Evolutionary conservation across 92 coral and sea anemone genomes (phyloP), one percentile per base, ranked within the genome.

Genomic region (Hydrozoanthus gracilis): DNA sequence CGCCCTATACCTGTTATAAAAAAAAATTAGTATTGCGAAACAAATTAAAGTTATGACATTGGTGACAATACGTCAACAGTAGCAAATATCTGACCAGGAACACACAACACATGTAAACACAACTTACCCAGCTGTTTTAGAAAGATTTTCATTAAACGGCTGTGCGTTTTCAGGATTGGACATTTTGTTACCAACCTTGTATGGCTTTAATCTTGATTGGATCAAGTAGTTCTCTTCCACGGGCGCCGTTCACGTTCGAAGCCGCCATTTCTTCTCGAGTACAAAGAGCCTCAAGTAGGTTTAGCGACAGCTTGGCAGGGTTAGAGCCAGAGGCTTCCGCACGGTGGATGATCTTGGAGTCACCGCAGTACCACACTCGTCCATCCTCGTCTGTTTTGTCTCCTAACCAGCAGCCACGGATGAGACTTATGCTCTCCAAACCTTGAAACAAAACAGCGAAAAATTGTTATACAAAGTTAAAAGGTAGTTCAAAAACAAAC

Each of bases 211-310:
- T 96, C 88, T 96, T 96, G 88, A 93, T 85, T 15, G 99, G 98
- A 60, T 96, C 94, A 46, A 96, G 93, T 82, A 95, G 76, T 10
- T 96, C 98, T 51, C 94, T 89, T 7, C 99, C 99, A 61, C 99
- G 95, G 5, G 98, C 98, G 18, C 99, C 99, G 51, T 92, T 90
- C 52, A 96, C 95, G 52, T 96, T 96, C 55, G 99, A 96, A 4
- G 99, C 95, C 3, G 98, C 98, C 98, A 96, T 96, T 79, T 96
- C 98, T 4, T 92, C 98, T 73, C 98, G 76, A 44, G 92, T 93
- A 58, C 90, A 96, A 68, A 96, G 87, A 49, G 98, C 98, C 86
- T 96, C 98, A 44, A 95, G 87, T 50, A 96, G 88, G 46, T 95
- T 93, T 3, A 96, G 96, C 0, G 98, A 93, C 50, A 96, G 88